Evolutionary conservation across 2,797 vertebrate species (phyloP).

Genomic region (Myotis pilosus): DNA sequence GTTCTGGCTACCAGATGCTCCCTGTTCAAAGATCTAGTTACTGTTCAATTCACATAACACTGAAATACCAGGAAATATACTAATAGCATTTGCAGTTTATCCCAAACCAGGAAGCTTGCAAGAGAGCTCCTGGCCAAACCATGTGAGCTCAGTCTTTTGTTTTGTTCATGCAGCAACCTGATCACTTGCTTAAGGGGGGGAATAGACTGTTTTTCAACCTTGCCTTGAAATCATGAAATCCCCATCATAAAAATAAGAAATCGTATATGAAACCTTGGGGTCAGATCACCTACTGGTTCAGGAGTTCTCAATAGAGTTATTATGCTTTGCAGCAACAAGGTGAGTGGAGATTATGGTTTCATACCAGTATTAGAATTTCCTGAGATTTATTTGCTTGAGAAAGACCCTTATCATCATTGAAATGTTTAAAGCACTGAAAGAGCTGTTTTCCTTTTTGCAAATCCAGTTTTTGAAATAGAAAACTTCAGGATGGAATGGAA

Average conservation of each 20-base stretch:
- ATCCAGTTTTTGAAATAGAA: slow-evolving; percentile 56
- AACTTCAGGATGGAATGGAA: background rate
- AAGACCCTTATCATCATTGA: slow-evolving; percentile 45
- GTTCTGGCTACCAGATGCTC: slow-evolving; percentile 39
- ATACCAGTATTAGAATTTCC: slow-evolving; percentile 59
- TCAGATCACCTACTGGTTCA: background rate
- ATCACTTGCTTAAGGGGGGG: background rate
- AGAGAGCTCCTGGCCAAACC: background rate
- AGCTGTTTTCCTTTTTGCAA: background rate
- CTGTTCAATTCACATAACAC: background rate
- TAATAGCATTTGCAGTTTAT: slow-evolving; percentile 45
- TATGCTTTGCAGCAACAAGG: slow-evolving; percentile 43
- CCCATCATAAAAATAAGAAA: slow-evolving; percentile 63
- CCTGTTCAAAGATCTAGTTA: slow-evolving; percentile 24
- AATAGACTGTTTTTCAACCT: slow-evolving; percentile 26
- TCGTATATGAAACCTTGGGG: slow-evolving; percentile 24
- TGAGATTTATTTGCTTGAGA: slow-evolving; percentile 56
- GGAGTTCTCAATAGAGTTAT: slow-evolving; percentile 56
- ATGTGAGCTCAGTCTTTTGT: background rate
- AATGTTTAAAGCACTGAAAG: slow-evolving; percentile 52
- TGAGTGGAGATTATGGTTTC: slow-evolving; percentile 46
- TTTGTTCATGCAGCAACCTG: slow-evolving; percentile 49
- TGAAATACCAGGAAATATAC: slow-evolving; percentile 22
- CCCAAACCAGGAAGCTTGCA: slow-evolving; percentile 19
- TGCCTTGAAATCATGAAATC: slow-evolving; percentile 43